Conservation (phyloP, 2,113 vertebrate genomes). For the Pelvicachromis taeniatus region DNA sequence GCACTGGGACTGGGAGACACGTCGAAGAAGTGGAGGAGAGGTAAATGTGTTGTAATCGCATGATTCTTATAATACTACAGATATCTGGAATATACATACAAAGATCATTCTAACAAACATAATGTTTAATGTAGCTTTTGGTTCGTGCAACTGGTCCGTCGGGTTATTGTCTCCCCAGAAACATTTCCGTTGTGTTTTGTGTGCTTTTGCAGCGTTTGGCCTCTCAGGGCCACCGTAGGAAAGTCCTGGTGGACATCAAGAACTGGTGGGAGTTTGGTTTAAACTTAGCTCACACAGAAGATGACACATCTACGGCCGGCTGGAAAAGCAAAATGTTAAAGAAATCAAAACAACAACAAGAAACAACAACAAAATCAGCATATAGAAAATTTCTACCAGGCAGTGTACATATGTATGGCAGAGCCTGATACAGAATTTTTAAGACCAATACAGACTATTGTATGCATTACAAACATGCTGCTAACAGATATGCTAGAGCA, state of each 20-base stretch:
- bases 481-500: not conserved
- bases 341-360: not conserved
- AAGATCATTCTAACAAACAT: no score
- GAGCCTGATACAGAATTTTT: not conserved
- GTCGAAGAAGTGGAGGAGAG: no score
- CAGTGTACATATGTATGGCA: not conserved
- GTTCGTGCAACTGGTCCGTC: no score
- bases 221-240: no score
- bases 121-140: no score
- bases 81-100: no score
- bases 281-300: not conserved
- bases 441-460: not conserved
- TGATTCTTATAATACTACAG: no score
- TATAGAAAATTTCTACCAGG: not conserved
- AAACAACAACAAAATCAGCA: not conserved
- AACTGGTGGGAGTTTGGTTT: not conserved
- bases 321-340: not conserved
- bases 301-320: not conserved
- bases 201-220: no score
- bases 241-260: not conserved
- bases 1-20: no score
- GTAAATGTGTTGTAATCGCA: no score
- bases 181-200: no score
- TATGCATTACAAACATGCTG: not conserved
- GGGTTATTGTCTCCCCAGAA: no score